A percentile compares a stretch with the other conserved stretches of the same genome.
These are phyloP conservation scores for Heliconius ethilla DNA, from an alignment of 2,888 invertebrate species.

Conservation along the genomic window DNA sequence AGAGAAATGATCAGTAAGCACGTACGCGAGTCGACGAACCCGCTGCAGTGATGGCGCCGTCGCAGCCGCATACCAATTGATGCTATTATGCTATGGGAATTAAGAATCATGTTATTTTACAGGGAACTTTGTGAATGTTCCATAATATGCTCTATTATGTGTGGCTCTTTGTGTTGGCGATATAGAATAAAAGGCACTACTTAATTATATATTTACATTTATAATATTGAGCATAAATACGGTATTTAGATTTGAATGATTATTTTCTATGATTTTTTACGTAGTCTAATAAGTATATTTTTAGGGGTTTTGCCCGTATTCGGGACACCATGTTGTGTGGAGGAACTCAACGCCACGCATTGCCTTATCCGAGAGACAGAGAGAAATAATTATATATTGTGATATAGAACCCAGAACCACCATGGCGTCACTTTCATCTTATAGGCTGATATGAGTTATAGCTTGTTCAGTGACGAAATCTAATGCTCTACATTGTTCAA, in stretches of 20 bases:
- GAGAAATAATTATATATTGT: too few relatives aligned
- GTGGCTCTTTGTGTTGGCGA: background rate
- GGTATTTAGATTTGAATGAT: background rate
- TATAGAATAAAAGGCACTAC: background rate
- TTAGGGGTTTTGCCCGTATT: background rate
- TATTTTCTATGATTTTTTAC: background rate
- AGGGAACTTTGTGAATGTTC: slow-evolving; percentile 28
- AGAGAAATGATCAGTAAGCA: slow-evolving; percentile 48
- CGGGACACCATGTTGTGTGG: background rate
- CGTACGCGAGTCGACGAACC: slow-evolving; percentile 56
- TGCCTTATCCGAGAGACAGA: background rate
- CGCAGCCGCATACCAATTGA: slow-evolving; percentile 70
- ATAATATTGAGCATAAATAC: too few relatives aligned
- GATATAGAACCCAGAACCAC: too few relatives aligned
- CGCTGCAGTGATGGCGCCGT: slow-evolving; percentile 47
- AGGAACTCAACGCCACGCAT: too few relatives aligned
- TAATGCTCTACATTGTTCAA: background rate
- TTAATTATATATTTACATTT: too few relatives aligned
- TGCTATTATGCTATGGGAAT: slow-evolving; percentile 63
- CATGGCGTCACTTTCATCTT: background rate
- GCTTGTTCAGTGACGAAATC: background rate
- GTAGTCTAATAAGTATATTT: too few relatives aligned
- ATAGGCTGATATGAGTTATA: background rate
- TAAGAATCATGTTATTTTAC: slow-evolving; percentile 38
- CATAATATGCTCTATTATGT: background rate